Conservation (phyloP, 2,113 vertebrate genomes). For the Leptobrachium ailaonicum region DNA sequence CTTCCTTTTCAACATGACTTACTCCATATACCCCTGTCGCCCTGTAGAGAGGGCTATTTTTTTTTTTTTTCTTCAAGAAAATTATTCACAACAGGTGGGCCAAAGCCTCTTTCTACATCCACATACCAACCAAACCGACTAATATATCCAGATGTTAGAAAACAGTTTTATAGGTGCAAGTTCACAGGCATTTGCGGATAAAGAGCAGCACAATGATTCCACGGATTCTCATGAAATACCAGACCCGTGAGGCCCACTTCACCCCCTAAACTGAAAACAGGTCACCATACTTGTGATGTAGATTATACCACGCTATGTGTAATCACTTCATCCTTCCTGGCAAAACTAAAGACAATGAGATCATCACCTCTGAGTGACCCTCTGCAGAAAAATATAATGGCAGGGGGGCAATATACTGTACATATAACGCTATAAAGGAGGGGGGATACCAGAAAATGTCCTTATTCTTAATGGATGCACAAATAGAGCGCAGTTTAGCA, state of each 20-base stretch:
- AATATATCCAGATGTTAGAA: conserved; percentile 47
- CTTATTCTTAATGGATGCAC: too few relatives aligned
- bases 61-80: conserved; percentile 21
- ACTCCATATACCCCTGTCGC: conserved; percentile 43
- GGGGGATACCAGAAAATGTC: too few relatives aligned
- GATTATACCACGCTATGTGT: conserved; percentile 5
- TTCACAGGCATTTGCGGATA: conserved; percentile 43
- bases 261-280: conserved; percentile 14
- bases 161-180: conserved; percentile 48
- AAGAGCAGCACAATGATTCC: conserved; percentile 29
- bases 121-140: conserved; percentile 40
- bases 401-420: too few relatives aligned
- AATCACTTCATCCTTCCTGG: conserved; percentile 1
- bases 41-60: conserved; percentile 17
- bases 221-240: conserved; percentile 41
- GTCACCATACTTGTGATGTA: neutral
- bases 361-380: conserved; percentile 3
- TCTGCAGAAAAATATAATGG: neutral
- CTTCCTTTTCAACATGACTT: conserved; percentile 45
- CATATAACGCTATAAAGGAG: too few relatives aligned
- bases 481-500: too few relatives aligned
- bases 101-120: conserved; percentile 35
- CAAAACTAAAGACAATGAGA: neutral
- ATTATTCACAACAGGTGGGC: conserved; percentile 51
- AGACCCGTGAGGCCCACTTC: conserved; percentile 31